Evolutionary conservation across 2,888 invertebrate species (phyloP), one percentile per base, ranked within the genome.

Genomic region (Cheilosia vulpina): DNA sequence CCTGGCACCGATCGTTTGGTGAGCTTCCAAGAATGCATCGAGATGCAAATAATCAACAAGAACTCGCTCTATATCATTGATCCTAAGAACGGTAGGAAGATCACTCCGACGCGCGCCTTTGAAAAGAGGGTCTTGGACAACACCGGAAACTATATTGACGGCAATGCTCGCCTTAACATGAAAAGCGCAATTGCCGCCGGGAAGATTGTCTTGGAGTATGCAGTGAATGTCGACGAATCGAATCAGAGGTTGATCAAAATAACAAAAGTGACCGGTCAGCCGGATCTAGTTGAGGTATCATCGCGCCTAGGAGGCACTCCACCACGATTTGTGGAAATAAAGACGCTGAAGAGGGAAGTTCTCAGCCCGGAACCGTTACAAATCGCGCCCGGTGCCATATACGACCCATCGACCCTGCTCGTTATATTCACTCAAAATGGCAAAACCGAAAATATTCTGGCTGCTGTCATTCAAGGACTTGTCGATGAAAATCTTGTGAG

Each of bases 21-120:
- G 55, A 96, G 96, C 80, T 96, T 98, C 88, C 95, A 96, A 91
- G 98, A 98, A 91, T 97, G 98, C 88, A 93, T 99, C 53, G 95
- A 95, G 89, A 93, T 97, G 81, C 95, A 96, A 90, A 95, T 99
- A 27, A 96, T 99, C 57, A 96, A 98, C 92, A 94, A 96, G 17
- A 93, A 95, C 87, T 98, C 98, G 0, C 97, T 96, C 15, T 93
- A 94, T 68, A 97, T 98, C 0, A 92, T 97, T 34, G 97, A 98
- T 91, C 95, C 96, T 1, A 94, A 93, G 87, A 95, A 94, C 76
- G 94, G 94, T 66, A 94, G 96, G 89, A 94, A 95, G 90, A 92
- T 96, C 19, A 93, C 95, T 4, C 91, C 98, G 15, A 90, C 93
- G 6, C 94, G 95, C 89, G 96, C 97, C 72, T 93, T 98, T 87